Evolutionary conservation across 2,888 invertebrate species (phyloP), one percentile per base, ranked within the genome.

Genomic region (Pteria penguin): DNA sequence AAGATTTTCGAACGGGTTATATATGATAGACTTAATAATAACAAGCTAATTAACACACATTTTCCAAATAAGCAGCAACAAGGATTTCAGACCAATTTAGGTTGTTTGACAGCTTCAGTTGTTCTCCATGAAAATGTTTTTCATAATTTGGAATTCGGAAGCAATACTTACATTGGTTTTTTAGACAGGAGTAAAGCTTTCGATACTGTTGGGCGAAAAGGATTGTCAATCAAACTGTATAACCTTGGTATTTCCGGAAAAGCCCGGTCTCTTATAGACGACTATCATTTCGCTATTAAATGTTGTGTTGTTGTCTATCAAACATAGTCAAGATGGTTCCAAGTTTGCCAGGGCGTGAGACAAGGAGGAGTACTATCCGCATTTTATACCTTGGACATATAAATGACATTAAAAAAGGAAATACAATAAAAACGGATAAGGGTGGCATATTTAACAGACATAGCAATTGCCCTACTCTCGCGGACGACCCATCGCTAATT

Each of bases 41-140:
- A 52, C 26, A 52, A 57, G 14, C 27, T 52, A 29, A n/a, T n/a
- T n/a, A n/a, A n/a, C n/a, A 31, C 22, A 55, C 33, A 55, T 22
- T 74, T 78, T 55, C 78, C 75, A 24, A 58, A 52, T 31, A 32
- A 58, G 14, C 72, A 69, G 33, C 78, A 78, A 60, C 72, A 78
- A 29, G 78, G 78, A 27, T 66, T 72, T 31, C 60, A 67, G 31
- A 58, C 27, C n/a, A n/a, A 60, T 1, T 24, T 73, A 1, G n/a
- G 67, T 22, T 73, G 62, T 22, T 2, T 52, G 24, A 62, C 55
- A 18, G 73, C 52, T 1, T 58, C 32, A 2, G 60, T 61, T 36
- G 27, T 29, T 14, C 31, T 73, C 2, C 66, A 52, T n/a, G 67
- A 73, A 32, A 61, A 61, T 8, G 31, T 73, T 27, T 60, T 29